Evolutionary conservation across 37 sponge, comb jelly and placozoan genomes (phyloP).

Genomic region (Agelas oroides): DNA sequence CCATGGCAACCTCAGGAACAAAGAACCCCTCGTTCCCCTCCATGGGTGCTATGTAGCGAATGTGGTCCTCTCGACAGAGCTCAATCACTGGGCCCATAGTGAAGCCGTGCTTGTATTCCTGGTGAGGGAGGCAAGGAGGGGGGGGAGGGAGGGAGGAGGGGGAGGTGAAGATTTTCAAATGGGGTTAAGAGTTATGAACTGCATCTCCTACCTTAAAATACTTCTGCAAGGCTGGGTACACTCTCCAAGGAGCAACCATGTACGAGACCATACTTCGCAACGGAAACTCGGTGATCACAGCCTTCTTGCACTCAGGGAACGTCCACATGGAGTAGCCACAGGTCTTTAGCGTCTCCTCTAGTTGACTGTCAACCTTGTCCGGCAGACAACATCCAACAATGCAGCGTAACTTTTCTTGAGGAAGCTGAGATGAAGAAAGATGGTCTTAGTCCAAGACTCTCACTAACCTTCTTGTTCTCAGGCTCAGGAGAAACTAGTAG

Average conservation of each 20-base stretch:
- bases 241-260: slow-evolving; percentile 49
- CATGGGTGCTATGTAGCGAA: slow-evolving; percentile 56
- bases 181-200: too few relatives aligned
- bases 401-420: slow-evolving; percentile 31
- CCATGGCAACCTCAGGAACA: slow-evolving; percentile 64
- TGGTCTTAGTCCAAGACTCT: not conserved
- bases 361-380: not conserved
- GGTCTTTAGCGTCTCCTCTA: slow-evolving; percentile 35
- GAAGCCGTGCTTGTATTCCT: slow-evolving; percentile 7
- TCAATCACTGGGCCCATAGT: slow-evolving; percentile 59
- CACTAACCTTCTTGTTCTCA: too few relatives aligned
- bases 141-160: not conserved
- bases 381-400: slow-evolving; percentile 63
- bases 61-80: slow-evolving; percentile 52
- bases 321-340: slow-evolving; percentile 62
- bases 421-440: slow-evolving; percentile 1
- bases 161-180: too few relatives aligned
- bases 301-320: slow-evolving; percentile 70
- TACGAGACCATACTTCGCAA: slow-evolving; percentile 57
- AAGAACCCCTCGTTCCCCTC: slow-evolving; percentile 63
- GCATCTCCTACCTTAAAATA: slow-evolving; percentile 48
- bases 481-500: too few relatives aligned
- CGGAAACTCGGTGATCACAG: slow-evolving; percentile 85
- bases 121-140: not conserved
- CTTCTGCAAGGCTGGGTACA: slow-evolving; percentile 64